Evolutionary conservation across 2,888 invertebrate species (phyloP), one percentile per base, ranked within the genome.

Genomic region (Andrena bicolor): DNA sequence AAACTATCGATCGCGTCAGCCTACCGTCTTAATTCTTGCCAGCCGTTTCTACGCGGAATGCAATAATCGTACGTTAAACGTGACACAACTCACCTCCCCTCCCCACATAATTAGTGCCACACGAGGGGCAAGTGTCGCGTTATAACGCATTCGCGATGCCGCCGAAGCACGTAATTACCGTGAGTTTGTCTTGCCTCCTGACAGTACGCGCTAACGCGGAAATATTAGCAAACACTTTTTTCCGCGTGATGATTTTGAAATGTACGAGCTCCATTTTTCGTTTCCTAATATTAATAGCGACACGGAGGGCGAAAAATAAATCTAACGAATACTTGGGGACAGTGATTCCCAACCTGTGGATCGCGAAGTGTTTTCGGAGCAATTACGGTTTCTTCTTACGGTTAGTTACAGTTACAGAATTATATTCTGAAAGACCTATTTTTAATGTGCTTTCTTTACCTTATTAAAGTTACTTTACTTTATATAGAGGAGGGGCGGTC

Each of bases 1-100:
- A 86, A 84, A 75, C 78, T 80, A 86, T 86, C 86, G 79, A 86
- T 84, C 81, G 81, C 56, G 53, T 66, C 60, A 20, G 41, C 26
- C 51, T 35, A 48, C 41, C 83, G 74, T 82, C 83, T 83, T 83
- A 82, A 74, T 83, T 82, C 77, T 70, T 58, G 72, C 61, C 56
- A 8, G n/a, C 26, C 69, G 66, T 76, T 75, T 66, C 68, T 41
- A 51, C 76, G 60, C 60, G 68, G 70, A 86, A 76, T 86, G 81
- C 76, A 86, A 86, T 86, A 86, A 86, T 77, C 80, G 81, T 78
- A 82, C 73, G 76, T 86, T 86, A 83, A 86, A 68, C 83, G 76
- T 56, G 61, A 79, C 77, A 75, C 65, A 78, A 64, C 71, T 75
- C 56, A 23, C 8, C 53, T 20, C 3, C 56, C 56, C 56, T 26